Conservation (phyloP, 2,888 invertebrate genomes). For the Hymenopus coronatus region DNA sequence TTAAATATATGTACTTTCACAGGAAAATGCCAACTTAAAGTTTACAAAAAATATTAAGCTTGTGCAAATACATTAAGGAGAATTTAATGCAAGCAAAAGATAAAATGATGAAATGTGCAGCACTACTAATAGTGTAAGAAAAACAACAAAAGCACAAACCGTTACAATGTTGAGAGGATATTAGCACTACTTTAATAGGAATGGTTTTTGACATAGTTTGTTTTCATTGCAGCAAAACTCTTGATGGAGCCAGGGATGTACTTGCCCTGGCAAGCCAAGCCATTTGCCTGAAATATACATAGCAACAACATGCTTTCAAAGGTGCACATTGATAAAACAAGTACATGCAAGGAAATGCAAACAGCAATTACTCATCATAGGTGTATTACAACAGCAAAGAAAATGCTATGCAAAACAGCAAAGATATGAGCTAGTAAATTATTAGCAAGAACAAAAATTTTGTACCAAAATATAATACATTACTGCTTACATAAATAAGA, state of each 20-base stretch:
- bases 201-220: constrained; percentile 79
- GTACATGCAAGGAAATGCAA: constrained; percentile 2
- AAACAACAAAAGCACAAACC: neutral
- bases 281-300: constrained; percentile 64
- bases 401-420: neutral
- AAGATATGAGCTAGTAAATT: neutral
- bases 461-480: neutral
- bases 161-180: neutral
- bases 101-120: neutral
- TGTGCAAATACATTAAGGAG: neutral
- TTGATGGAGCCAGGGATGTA: constrained; percentile 74
- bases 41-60: neutral
- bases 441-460: no score
- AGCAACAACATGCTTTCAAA: constrained; percentile 3
- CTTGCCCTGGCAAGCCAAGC: constrained; percentile 73
- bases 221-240: constrained; percentile 68
- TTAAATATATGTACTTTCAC: neutral
- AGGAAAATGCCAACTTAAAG: neutral
- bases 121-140: neutral
- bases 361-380: neutral
- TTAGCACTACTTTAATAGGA: constrained; percentile 60
- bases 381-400: neutral
- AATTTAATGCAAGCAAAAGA: neutral
- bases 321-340: neutral
- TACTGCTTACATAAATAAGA: neutral